Base-by-base conservation (phyloP, 1,140 invertebrate species). In the Cotesia chilonis region DNA sequence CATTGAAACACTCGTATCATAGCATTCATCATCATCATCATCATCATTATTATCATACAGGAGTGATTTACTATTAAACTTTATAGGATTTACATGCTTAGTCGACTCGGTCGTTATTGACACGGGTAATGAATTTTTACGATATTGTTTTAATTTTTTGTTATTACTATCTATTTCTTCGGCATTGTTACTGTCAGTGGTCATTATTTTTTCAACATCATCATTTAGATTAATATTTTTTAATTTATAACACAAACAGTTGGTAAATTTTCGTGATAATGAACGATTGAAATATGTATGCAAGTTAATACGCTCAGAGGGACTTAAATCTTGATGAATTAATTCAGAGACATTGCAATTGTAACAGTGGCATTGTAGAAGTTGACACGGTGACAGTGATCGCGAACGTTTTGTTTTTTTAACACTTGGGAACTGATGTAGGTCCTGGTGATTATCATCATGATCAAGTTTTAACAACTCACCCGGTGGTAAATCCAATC, bases 331-430 rank as follows among this genome's bases (percentile, higher is more conserved):
- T 38, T 79, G 80, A 10, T 80, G 41, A 3, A 86, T 86, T 73
- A 85, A 75, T 74, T 83, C 79, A 6, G 81, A 83, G 0, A 86
- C 81, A 69, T 84, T 85, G 76, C 83, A 86, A 66, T 86, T 85
- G 76, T 86, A 85, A 74, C 83, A 85, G 52, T 80, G 71, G 76
- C 83, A 84, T 20, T 74, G 74, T 41, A 77, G 28, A 28, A 28
- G 57, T 1, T 73, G 73, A 1, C 76, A 77, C 1, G 79, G 80
- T 7, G 82, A 83, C 20, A 81, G 75, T n/a, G 83, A 83, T 4
- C 80, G 78, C 17, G 80, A 82, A 10, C 81, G 77, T 72, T 81
- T 79, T 57, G 10, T 57, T 20, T 65, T 38, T 38, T 20, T 63
- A 36, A 65, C 14, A 65, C 2, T 66, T 35, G 17, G n/a, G 60